Conservation (phyloP, 2,113 vertebrate genomes). For the Monopterus albus region DNA sequence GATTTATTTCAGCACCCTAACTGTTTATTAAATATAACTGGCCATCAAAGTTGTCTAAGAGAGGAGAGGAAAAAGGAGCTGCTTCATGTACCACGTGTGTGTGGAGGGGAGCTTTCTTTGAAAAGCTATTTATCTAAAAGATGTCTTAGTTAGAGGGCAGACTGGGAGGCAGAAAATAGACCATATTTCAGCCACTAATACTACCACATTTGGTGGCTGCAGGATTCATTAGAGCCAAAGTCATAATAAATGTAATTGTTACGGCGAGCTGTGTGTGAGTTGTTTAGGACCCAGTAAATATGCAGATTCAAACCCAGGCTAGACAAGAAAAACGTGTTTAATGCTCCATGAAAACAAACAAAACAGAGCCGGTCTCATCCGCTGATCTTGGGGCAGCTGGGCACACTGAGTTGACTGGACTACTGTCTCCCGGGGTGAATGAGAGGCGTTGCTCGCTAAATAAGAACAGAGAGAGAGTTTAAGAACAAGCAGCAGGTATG, state of each 20-base stretch:
- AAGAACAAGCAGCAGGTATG: no score
- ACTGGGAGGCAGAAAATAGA: constrained; percentile 66
- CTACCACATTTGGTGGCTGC: constrained; percentile 61
- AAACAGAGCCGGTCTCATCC: no score
- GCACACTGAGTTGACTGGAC: no score
- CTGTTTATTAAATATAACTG: constrained; percentile 87
- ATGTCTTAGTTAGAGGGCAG: constrained; percentile 65
- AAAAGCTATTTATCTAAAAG: constrained; percentile 70
- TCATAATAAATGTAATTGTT: constrained; percentile 70
- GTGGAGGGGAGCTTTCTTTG: constrained; percentile 65
- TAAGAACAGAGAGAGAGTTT: no score
- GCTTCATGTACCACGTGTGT: constrained; percentile 61
- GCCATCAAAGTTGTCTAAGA: constrained; percentile 83
- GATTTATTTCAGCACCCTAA: constrained; percentile 82
- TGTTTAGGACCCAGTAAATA: no score
- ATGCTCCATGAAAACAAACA: no score
- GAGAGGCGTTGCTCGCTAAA: no score
- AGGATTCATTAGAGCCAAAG: constrained; percentile 72
- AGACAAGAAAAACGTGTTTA: no score
- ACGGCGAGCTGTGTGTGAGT: no score
- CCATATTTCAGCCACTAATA: constrained; percentile 71
- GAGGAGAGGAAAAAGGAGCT: constrained; percentile 51
- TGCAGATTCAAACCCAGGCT: no score
- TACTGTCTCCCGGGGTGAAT: no score
- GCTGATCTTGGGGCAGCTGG: no score